Conservation (phyloP, 92 coral and sea anemone genomes). For the Meandrina meandrites region DNA sequence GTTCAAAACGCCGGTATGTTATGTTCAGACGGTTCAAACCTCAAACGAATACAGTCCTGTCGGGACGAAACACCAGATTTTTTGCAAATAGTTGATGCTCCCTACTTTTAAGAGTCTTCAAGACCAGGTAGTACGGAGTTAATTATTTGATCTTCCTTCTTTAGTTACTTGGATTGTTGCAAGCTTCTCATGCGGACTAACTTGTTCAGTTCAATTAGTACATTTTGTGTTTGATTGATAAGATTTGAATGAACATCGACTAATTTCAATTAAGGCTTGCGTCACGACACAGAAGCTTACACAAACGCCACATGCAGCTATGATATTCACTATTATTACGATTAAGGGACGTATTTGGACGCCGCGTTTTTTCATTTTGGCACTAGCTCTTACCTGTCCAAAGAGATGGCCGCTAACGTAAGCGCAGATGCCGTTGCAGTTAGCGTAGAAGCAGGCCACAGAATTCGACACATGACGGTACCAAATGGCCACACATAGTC, state of each 20-base stretch:
- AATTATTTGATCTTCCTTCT: background rate
- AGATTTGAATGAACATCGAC: background rate
- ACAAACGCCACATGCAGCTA: no score
- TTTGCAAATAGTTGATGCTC: background rate
- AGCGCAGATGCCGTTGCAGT: conserved; percentile 87
- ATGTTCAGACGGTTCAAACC: no score
- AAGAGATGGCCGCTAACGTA: conserved; percentile 81
- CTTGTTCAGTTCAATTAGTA: background rate
- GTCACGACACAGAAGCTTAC: background rate
- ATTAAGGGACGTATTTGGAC: background rate
- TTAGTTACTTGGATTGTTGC: background rate
- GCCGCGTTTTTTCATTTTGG: background rate
- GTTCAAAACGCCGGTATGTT: background rate
- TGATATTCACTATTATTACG: background rate
- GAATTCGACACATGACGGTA: conserved; percentile 59
- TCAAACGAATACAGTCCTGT: no score
- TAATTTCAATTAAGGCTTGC: background rate
- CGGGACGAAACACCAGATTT: background rate
- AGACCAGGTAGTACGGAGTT: background rate
- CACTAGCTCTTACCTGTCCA: conserved; percentile 67
- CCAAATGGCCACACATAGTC: conserved; percentile 80
- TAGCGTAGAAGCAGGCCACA: conserved; percentile 89
- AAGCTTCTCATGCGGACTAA: background rate
- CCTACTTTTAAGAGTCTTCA: background rate
- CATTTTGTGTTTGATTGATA: background rate